Percentiles rank a stretch among this genome's conserved stretches.
phyloP scores from a whole-genome alignment of 2,797 vertebrate species.

The Phrynocephalus forsythii region DNA sequence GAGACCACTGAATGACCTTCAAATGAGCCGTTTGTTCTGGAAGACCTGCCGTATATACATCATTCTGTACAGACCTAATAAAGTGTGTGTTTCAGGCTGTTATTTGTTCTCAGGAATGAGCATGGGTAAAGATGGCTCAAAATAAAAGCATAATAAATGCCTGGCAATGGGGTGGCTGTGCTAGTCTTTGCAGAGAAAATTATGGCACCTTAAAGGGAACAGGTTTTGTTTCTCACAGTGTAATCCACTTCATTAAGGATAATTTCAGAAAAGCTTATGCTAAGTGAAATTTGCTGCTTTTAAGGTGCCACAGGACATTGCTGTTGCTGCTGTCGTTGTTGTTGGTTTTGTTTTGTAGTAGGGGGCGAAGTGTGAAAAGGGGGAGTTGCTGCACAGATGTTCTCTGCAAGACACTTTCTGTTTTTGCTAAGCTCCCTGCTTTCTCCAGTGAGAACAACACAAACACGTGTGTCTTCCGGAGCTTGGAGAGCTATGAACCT shows the following conservation, averaged over 20 bases:
- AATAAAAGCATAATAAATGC: too few species aligned
- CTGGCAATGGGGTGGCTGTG: too few species aligned
- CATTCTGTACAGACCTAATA: too few species aligned
- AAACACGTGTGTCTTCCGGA: not conserved
- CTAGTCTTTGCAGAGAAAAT: too few species aligned
- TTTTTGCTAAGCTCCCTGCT: slow-evolving; percentile 1
- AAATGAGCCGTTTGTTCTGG: not conserved
- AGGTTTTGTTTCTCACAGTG: too few species aligned
- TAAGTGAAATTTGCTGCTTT: too few species aligned
- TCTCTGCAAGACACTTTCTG: not conserved
- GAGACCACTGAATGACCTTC: not conserved
- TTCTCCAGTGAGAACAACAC: not conserved
- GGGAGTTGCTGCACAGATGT: not conserved
- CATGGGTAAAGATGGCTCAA: not conserved
- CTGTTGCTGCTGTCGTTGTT: not conserved
- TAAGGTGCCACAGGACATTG: too few species aligned
- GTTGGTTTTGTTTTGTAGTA: not conserved
- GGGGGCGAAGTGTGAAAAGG: not conserved
- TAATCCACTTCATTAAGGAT: too few species aligned
- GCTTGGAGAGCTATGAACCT: not conserved
- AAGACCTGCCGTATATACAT: not conserved
- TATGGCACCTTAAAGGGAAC: too few species aligned
- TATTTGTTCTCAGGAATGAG: not conserved
- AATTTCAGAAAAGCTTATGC: too few species aligned
- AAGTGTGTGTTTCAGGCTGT: not conserved